Evolutionary conservation across 2,888 invertebrate species (phyloP), one percentile per base, ranked within the genome.

Genomic region (Enchytraeus crypticus): DNA sequence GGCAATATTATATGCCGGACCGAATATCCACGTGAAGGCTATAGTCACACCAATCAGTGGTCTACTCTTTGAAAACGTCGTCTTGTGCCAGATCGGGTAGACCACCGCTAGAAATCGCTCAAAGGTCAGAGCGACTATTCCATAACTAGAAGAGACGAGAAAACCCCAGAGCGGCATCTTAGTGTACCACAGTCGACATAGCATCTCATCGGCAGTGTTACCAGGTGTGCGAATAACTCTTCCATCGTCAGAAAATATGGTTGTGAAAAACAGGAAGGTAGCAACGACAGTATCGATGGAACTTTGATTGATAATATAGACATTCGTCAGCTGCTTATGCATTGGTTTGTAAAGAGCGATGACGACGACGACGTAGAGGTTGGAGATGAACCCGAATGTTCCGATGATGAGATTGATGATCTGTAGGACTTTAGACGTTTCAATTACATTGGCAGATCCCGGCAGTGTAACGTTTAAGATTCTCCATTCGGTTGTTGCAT

Each of bases 271-370:
- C 14, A 64, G 55, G 8, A 63, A 45, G 8, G 55, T 27, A 30
- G 61, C 60, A 29, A 51, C 64, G 27, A 46, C 51, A 26, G 51
- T 34, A 58, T 64, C 64, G 23, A 62, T 38, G 33, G 33, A 14
- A 30, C 61, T 53, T 45, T 64, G 64, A 51, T 64, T 62, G 23
- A 64, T 49, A 53, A 64, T 62, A 63, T 53, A 64, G 18, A 53
- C 51, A 47, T 64, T 64, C 5, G 62, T 59, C 29, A 57, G 47
- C 11, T 54, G 57, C 45, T 46, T 62, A 2, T 57, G 33, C 64
- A 64, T 59, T 34, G 46, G 30, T 21, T 30, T 45, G 14, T 46
- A 59, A 33, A 45, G 49, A 45, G 49, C n/a, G 26, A 64, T 64
- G 43, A 62, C 57, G n/a, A 64, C 53, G 11, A 64, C 27, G 34